Evolutionary conservation across 2,888 invertebrate genomes (phyloP), one percentile per base, ranked within the genome.

Genomic region (Lochmaea capreae): DNA sequence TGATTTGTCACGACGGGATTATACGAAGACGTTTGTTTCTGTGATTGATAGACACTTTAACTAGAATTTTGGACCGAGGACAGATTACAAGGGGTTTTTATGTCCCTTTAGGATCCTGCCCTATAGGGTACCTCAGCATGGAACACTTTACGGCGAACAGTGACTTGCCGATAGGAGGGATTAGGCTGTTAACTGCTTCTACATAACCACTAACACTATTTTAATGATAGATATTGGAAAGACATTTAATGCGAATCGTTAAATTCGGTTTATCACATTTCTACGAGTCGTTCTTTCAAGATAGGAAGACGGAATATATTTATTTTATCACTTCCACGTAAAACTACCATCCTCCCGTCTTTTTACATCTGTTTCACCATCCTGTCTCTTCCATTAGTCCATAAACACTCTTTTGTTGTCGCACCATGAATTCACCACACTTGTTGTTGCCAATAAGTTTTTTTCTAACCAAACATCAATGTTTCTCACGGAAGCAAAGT

Each of bases 21-120:
- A 78, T 75, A 77, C 73, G 73, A 78, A 77, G 76, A 75, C 75
- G 65, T 75, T 70, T 61, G 66, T 71, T 71, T 62, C 67, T 49
- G 59, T 80, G 81, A 82, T 80, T 79, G 81, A 82, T 81, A 73
- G 79, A 74, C 76, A 74, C 69, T 79, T 79, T 77, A 79, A 80
- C 77, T 74, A 77, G 75, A 77, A 75, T 74, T 76, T 78, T 65
- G 71, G 76, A 77, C 77, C 74, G 80, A 72, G 76, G 79, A 79
- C 79, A 80, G 76, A 76, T 67, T 75, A 76, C 77, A 77, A 73
- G 76, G 72, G 73, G 72, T 78, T 78, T 77, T 76, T 76, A 71
- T 67, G 76, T 74, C 77, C 74, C 73, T 68, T 57, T 52, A 49
- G 73, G 70, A 71, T 68, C 73, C 71, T 67, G 63, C 79, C 49